These are phyloP conservation scores for Phacellophora camtschatica DNA, from an alignment of 30 jellyfish, hydroid and myxozoan genomes.

Conservation along the genomic window DNA sequence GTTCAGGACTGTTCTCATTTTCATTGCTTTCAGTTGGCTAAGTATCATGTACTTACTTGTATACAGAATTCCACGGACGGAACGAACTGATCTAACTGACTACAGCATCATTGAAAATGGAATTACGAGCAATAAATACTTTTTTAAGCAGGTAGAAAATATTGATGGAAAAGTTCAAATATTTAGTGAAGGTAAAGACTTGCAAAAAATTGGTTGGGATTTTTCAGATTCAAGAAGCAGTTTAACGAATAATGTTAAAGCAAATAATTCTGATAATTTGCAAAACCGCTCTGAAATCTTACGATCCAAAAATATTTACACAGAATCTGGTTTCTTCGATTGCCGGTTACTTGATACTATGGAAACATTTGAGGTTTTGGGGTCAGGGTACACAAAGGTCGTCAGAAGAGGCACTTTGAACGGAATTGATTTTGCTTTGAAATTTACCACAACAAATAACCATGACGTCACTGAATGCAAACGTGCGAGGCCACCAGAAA, in stretches of 20 bases:
- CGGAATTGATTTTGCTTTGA: slow-evolving; percentile 42
- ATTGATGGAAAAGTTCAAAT: slow-evolving; percentile 25
- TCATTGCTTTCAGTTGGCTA: slow-evolving; percentile 57
- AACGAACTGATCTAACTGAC: neutral
- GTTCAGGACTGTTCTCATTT: slow-evolving; percentile 54
- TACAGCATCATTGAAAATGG: slow-evolving; percentile 1
- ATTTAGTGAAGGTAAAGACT: slow-evolving; percentile 56
- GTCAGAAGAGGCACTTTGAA: slow-evolving; percentile 39
- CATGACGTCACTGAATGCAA: slow-evolving; percentile 42
- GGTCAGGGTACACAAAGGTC: slow-evolving; percentile 67
- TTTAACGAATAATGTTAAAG: neutral
- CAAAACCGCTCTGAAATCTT: neutral
- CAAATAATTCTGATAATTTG: neutral
- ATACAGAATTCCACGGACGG: slow-evolving; percentile 44
- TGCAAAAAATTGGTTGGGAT: neutral
- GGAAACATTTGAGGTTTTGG: slow-evolving; percentile 40
- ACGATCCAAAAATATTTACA: neutral
- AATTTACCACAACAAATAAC: slow-evolving; percentile 15
- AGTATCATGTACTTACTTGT: slow-evolving; percentile 60
- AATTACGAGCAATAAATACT: neutral
- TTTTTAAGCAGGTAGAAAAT: neutral
- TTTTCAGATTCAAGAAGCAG: slow-evolving; percentile 8
- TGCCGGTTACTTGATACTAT: slow-evolving; percentile 29
- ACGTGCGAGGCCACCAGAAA: slow-evolving; percentile 15
- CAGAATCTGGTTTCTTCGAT: neutral